These are phyloP conservation scores for Eurois occulta DNA, from an alignment of 2,888 invertebrate species.

Conservation along the genomic window DNA sequence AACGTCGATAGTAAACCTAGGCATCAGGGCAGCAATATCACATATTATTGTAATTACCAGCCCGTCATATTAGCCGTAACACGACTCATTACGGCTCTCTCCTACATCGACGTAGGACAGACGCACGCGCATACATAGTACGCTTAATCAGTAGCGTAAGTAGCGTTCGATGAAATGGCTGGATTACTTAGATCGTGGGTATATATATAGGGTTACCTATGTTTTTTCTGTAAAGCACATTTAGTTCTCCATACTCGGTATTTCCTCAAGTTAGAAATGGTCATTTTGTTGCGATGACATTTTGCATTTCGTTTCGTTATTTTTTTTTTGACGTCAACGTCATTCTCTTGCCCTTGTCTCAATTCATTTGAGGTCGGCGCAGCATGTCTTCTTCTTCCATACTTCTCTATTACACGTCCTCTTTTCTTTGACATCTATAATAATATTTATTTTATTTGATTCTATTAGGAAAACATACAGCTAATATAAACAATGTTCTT, in stretches of 20 bases:
- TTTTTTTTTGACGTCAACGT: too few species aligned
- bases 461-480: too few species aligned
- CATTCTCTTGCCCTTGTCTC: too few species aligned
- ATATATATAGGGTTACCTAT: not conserved
- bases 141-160: constrained; percentile 33
- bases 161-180: constrained; percentile 5
- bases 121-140: constrained; percentile 34
- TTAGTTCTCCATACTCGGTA: not conserved
- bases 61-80: constrained; percentile 50
- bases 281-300: not conserved
- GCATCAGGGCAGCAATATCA: constrained; percentile 38
- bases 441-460: too few species aligned
- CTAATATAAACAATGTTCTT: too few species aligned
- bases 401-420: too few species aligned
- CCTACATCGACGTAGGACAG: constrained; percentile 3
- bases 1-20: not conserved
- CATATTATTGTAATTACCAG: constrained; percentile 55
- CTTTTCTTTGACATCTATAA: too few species aligned
- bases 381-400: too few species aligned
- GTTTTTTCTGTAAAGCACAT: not conserved
- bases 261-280: not conserved
- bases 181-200: not conserved
- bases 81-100: constrained; percentile 56
- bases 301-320: too few species aligned
- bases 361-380: too few species aligned